Percentiles rank a stretch among this genome's conserved stretches.
These are phyloP conservation scores for Diplazon laetatorius DNA, from an alignment of 2,888 invertebrate species.

Conservation along the genomic window DNA sequence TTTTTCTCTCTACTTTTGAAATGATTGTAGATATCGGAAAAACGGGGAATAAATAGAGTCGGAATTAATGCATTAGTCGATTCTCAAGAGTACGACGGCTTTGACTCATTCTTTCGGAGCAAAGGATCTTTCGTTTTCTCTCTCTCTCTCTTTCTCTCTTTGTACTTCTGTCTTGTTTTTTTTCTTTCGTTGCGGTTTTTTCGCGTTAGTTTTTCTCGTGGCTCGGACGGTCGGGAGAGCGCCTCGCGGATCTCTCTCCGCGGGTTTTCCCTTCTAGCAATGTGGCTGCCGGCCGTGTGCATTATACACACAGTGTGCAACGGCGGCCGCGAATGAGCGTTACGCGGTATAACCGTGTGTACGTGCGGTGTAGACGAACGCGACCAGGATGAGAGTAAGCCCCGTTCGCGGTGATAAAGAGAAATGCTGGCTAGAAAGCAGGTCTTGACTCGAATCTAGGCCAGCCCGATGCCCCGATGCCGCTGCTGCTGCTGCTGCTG, in stretches of 20 bases:
- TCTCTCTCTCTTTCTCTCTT: not conserved
- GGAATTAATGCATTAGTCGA: conserved; percentile 1
- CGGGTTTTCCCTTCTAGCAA: not conserved
- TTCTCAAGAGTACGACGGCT: not conserved
- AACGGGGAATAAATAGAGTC: too few relatives aligned
- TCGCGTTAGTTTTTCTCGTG: conserved; percentile 36
- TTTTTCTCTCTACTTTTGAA: too few relatives aligned
- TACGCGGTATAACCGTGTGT: conserved; percentile 5
- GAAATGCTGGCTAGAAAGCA: conserved; percentile 83
- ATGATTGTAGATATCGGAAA: too few relatives aligned
- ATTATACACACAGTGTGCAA: conserved; percentile 5
- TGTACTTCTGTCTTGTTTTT: conserved; percentile 14
- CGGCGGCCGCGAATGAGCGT: conserved; percentile 2
- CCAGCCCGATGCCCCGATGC: conserved; percentile 77
- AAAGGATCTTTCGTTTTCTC: conserved; percentile 15
- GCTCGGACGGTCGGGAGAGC: conserved; percentile 28
- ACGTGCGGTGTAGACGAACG: conserved; percentile 53
- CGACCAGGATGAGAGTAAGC: conserved; percentile 61
- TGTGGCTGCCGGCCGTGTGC: not conserved
- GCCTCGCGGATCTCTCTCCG: conserved; percentile 23
- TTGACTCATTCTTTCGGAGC: conserved; percentile 6
- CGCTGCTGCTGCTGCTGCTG: conserved; percentile 26
- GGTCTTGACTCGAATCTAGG: conserved; percentile 82
- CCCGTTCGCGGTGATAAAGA: conserved; percentile 80
- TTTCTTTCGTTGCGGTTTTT: conserved; percentile 21